A percentile compares a stretch with the other conserved stretches of the same genome.
Conservation (phyloP, 2,888 invertebrate genomes). For the Pandemis heparana region DNA sequence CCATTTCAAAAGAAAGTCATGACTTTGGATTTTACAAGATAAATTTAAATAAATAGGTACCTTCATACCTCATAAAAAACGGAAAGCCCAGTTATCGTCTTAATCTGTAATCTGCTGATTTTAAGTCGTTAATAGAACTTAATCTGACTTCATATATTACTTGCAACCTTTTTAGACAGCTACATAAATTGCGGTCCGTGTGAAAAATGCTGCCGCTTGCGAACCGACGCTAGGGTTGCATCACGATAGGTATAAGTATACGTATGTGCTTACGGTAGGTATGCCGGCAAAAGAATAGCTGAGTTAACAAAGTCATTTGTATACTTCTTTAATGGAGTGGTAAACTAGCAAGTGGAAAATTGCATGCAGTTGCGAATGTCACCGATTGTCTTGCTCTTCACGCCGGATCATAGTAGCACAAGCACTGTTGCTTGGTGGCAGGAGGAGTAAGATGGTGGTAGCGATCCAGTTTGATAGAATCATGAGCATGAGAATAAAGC, state of each 20-base stretch:
- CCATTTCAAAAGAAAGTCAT: background rate
- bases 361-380: no score
- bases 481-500: no score
- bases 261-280: background rate
- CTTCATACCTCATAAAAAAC: background rate
- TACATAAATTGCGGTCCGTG: conserved; percentile 69
- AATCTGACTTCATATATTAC: conserved; percentile 68
- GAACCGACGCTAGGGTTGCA: conserved; percentile 36
- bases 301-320: conserved; percentile 1
- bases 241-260: background rate
- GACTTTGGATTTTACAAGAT: background rate
- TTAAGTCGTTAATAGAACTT: conserved; percentile 67
- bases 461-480: no score
- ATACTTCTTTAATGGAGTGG: background rate
- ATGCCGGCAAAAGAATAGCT: background rate
- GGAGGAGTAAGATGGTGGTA: no score
- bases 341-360: no score
- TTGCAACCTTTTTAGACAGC: conserved; percentile 59
- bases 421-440: no score
- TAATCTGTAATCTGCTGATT: conserved; percentile 43
- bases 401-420: no score
- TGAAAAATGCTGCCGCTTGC: conserved; percentile 68
- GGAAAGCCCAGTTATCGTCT: background rate
- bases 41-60: no score
- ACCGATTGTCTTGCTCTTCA: no score